phyloP scores from a whole-genome alignment of 2,797 vertebrate species.

The Clarias pachynema region DNA sequence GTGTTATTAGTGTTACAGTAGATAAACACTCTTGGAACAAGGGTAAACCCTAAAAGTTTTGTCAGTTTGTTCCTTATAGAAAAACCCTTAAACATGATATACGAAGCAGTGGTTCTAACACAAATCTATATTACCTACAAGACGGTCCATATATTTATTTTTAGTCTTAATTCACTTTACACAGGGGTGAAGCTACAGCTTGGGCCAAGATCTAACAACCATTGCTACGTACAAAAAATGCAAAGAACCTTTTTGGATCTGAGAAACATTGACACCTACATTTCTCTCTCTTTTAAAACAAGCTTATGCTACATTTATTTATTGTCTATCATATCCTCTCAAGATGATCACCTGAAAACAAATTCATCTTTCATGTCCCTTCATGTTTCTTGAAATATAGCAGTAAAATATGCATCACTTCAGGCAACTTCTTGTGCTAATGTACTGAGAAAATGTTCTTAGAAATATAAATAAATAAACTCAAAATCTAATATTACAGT shows the following conservation, averaged over 20 bases:
- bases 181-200: not conserved
- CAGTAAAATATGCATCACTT: slow-evolving; percentile 43
- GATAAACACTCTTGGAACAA: not conserved
- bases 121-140: not conserved
- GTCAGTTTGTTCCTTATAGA: not conserved
- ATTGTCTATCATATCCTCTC: not conserved
- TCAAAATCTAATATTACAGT: not conserved
- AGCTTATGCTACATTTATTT: not conserved
- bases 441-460: not conserved
- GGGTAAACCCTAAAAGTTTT: not conserved
- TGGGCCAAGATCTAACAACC: not conserved
- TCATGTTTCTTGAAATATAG: slow-evolving; percentile 48
- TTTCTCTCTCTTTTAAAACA: not conserved
- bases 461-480: not conserved
- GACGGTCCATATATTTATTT: not conserved
- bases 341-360: slow-evolving; percentile 21
- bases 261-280: not conserved
- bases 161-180: no score
- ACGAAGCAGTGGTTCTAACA: not conserved
- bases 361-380: slow-evolving; percentile 42
- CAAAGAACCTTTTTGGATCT: not conserved
- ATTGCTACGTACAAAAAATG: not conserved
- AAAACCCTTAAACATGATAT: not conserved
- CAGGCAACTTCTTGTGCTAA: slow-evolving; percentile 26
- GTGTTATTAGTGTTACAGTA: no score